Percentiles rank a stretch among this genome's conserved stretches.
Evolutionary conservation across 2,113 vertebrate species (phyloP).

Genomic region (Gambusia affinis): DNA sequence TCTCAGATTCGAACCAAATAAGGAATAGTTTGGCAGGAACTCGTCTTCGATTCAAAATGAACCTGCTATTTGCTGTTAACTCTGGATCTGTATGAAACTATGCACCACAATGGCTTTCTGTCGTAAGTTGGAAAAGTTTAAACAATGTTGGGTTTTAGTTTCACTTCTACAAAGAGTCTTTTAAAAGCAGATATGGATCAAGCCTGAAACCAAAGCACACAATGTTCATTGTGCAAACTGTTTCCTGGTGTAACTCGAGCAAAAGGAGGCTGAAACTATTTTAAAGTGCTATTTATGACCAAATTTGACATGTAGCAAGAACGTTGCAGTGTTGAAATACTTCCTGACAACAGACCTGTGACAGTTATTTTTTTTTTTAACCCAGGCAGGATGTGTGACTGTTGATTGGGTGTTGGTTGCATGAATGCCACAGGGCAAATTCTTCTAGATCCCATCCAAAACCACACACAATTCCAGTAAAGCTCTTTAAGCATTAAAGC

Average conservation of each 20-base stretch:
- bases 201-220: not conserved
- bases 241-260: not conserved
- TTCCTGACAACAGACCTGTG: conserved; percentile 17
- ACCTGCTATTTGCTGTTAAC: not conserved
- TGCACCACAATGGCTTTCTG: not conserved
- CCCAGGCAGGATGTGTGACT: not conserved
- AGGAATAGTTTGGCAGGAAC: conserved; percentile 7
- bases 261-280: not conserved
- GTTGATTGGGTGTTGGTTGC: not conserved
- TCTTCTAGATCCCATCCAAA: not conserved
- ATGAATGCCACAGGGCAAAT: not conserved
- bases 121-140: not conserved
- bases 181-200: not conserved
- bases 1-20: conserved; percentile 10
- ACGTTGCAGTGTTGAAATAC: conserved; percentile 3
- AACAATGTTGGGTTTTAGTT: not conserved
- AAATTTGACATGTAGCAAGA: not conserved
- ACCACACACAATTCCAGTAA: not conserved
- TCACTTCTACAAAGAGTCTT: not conserved
- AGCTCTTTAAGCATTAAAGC: not conserved
- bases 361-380: not conserved
- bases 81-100: not conserved
- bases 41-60: not conserved
- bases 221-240: not conserved
- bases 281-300: not conserved